These are phyloP conservation scores for Antechinus flavipes DNA, from an alignment of 2,113 vertebrate species.

Conservation along the genomic window DNA sequence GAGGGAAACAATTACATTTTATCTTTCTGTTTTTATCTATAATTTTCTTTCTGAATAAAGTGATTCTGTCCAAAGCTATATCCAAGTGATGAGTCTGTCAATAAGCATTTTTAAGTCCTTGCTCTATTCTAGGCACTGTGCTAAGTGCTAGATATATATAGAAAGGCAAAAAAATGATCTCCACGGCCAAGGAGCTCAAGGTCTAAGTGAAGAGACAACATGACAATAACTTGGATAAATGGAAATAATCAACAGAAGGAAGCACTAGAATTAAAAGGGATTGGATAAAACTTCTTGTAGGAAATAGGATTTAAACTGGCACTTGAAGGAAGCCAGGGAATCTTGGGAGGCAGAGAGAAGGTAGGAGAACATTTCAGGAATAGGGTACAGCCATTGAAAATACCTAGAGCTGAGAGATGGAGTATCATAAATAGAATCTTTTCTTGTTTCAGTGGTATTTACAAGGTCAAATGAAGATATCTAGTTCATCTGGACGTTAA, in stretches of 20 bases:
- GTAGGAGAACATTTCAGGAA: too few relatives aligned
- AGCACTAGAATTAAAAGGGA: not conserved
- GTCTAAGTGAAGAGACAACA: not conserved
- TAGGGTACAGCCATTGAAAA: not conserved
- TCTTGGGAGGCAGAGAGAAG: too few relatives aligned
- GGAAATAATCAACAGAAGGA: not conserved
- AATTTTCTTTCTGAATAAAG: not conserved
- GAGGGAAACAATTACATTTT: not conserved
- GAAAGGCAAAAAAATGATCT: not conserved
- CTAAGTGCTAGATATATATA: not conserved
- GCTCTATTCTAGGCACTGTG: not conserved
- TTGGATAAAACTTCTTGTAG: not conserved
- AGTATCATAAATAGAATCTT: not conserved
- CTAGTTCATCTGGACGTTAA: not conserved
- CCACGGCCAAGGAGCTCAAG: not conserved
- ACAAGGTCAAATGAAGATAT: not conserved
- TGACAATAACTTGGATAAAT: not conserved
- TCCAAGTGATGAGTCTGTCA: not conserved
- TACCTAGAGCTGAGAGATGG: not conserved
- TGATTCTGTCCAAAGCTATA: not conserved
- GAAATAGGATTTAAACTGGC: not conserved
- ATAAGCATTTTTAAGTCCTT: not conserved
- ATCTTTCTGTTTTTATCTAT: not conserved
- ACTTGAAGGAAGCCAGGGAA: not conserved
- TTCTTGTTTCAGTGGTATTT: not conserved